Evolutionary conservation across 2,888 invertebrate species (phyloP), one percentile per base, ranked within the genome.

Genomic region (Philereme transversata): DNA sequence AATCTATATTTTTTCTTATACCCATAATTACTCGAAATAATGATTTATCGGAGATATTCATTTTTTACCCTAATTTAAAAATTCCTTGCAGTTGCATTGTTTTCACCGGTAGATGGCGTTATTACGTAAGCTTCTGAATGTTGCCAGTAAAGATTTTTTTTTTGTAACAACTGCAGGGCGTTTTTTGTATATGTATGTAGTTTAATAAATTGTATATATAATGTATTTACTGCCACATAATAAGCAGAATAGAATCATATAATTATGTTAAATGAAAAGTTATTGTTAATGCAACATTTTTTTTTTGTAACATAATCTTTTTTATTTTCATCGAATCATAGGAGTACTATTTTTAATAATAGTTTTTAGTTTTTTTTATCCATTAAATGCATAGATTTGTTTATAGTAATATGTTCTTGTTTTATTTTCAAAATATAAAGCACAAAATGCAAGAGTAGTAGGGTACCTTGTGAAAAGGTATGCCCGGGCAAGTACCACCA

Each of bases 321-420:
- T 77, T 76, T 74, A 73, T 77, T 79, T 77, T 63, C 74, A 70
- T 68, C 65, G 75, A 79, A 73, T 75, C 74, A 72, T 74, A 77
- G 74, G 69, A 75, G 78, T 72, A 73, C 73, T 78, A 72, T 71
- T 71, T 71, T 69, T 67, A 70, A 72, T 59, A 68, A 69, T 90
- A 89, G 88, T 82, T 87, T 86, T 82, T 87, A 87, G 87, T 88
- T 90, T 86, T 88, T 88, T 90, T 88, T 82, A 88, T 87, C 82
- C 80, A 76, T 86, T 84, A 87, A 83, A 86, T 83, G 79, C 75
- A 77, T 78, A 83, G 76, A 72, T 80, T 83, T 83, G 83, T 84
- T 84, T 85, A 82, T 81, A 82, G 83, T 74, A 82, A 50, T 59
- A 22, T 22, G 22, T 22, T 62, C 35, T 55, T 60, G 60, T 69